Evolutionary conservation across 2,888 invertebrate genomes (phyloP), one percentile per base, ranked within the genome.

Genomic region (Drosophila algonquin): DNA sequence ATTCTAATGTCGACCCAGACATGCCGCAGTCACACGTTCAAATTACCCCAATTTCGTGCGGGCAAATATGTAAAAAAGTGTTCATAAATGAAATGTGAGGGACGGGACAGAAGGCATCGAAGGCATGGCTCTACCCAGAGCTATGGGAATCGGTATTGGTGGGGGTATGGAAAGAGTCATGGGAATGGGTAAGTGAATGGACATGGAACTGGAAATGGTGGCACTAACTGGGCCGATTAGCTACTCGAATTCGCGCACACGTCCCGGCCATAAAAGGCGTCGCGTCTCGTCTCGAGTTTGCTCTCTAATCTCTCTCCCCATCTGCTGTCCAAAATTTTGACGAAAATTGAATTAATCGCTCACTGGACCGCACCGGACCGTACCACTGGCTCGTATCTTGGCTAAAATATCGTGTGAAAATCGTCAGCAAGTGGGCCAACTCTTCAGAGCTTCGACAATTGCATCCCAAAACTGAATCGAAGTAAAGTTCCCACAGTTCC

Each of bases 241-340:
- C 84, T 84, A 87, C 89, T 77, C 88, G 89, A 89, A 84, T 84
- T 84, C 89, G 88, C 88, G 88, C 73, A 88, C 85, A 86, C 85
- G 85, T 86, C 76, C 52, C 18, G 32, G 52, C 75, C 89, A 88
- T 86, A 86, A 88, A 89, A 80, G 64, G 78, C 80, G 76, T 21
- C 21, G 21, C 21, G 21, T 21, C 21, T 21, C 21, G 21, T 80
- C 81, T 73, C 51, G 9, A 55, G 30, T 40, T 44, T 30, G 63
- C 73, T 61, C 62, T 62, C 48, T 61, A 54, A 69, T 73, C 35
- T 40, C 16, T 14, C 12, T 73, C 75, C 16, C 75, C 75, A 81
- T 85, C 85, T 86, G 46, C 73, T 57, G 80, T 88, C 78, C 78
- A 80, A 78, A 73, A 65, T 78, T 88, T 88, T 76, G 67, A 75